Base-by-base conservation (phyloP, 1,140 invertebrate genomes). In the Lasaia peninsularis region DNA sequence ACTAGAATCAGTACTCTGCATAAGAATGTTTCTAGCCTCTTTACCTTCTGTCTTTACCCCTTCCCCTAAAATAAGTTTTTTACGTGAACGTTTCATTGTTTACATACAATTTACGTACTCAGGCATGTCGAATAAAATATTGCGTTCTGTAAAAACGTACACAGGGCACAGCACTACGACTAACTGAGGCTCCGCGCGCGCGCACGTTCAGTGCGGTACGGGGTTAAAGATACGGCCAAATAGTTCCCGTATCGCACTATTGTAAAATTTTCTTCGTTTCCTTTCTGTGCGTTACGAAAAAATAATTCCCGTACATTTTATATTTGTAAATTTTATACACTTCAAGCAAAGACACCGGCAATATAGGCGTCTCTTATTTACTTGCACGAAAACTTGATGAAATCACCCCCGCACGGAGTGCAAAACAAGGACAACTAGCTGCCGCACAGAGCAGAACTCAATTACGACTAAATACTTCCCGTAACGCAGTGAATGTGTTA, bases 261-360 rank as follows among this genome's bases (percentile, higher is more conserved):
- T 35, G 10, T 12, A 12, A 35, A 35, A 35, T 35, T 12, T 35
- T 35, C 12, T 35, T 35, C 11, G 34, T 28, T 35, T n/a, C n/a
- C n/a, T n/a, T n/a, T n/a, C 34, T 35, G 34, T 35, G 34, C 34
- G 34, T 35, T 35, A 35, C 34, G 34, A n/a, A 11, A 35, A 35
- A 11, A 35, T 35, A 12, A 35, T 35, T 35, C 11, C 34, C 34
- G 34, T 35, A 49, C 44, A 20, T 49, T 49, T 49, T 49, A 5
- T 35, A 35, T 14, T 1, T n/a, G 12, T 12, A 35, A 35, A 35
- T 12, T n/a, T 35, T 35, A 35, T 12, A 35, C 12, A n/a, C n/a
- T 12, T 35, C n/a, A 35, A 35, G 34, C 34, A n/a, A n/a, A n/a
- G n/a, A 35, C 12, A n/a, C 12, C 34, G 34, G 34, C 11, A 35